phyloP scores from a whole-genome alignment of 2,888 invertebrate species.

The Lasioglossum lativentre region DNA sequence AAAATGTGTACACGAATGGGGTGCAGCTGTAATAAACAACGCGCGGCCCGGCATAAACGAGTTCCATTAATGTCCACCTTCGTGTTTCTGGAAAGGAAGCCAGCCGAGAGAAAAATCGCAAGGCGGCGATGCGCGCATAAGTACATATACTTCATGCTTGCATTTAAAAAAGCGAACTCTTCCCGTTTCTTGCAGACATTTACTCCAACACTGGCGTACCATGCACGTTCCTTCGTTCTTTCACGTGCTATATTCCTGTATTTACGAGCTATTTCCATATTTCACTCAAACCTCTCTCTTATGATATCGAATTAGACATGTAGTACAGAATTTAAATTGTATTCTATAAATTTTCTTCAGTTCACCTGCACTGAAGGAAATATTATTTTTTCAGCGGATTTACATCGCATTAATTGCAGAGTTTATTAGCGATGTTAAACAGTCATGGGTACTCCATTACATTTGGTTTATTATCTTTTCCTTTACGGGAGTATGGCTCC shows the following conservation, averaged over 20 bases:
- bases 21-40: slow-evolving; percentile 58
- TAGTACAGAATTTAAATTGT: not conserved
- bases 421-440: not conserved
- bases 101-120: slow-evolving; percentile 18
- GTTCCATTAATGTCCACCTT: slow-evolving; percentile 62
- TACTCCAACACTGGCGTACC: slow-evolving; percentile 59
- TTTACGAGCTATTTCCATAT: slow-evolving; percentile 4
- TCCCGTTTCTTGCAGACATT: slow-evolving; percentile 46
- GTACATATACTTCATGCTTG: slow-evolving; percentile 17
- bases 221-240: slow-evolving; percentile 46
- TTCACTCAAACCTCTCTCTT: not conserved
- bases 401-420: not conserved
- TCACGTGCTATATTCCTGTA: not conserved
- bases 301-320: not conserved
- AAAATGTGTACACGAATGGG: slow-evolving; percentile 61
- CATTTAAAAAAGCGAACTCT: not conserved
- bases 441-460: not conserved
- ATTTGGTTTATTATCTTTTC: not conserved
- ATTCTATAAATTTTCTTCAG: not conserved
- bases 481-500: too few relatives aligned
- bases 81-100: slow-evolving; percentile 36
- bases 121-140: slow-evolving; percentile 14
- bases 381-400: not conserved
- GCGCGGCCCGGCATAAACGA: slow-evolving; percentile 71
- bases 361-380: not conserved